phyloP scores from a whole-genome alignment of 2,888 invertebrate species.

The Vesta saturnalis region DNA sequence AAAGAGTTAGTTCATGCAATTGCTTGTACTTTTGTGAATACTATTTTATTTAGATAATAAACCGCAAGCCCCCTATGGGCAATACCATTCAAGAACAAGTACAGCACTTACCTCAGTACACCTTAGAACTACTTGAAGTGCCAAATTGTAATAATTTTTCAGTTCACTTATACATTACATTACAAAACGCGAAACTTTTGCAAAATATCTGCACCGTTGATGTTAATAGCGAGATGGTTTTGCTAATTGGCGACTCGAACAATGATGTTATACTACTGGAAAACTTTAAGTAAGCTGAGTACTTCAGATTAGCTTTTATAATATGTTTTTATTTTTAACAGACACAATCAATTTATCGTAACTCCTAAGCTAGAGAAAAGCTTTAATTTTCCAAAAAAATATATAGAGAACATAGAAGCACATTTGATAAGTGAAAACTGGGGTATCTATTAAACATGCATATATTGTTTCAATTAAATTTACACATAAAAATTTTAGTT shows the following conservation, averaged over 20 bases:
- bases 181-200: slow-evolving; percentile 63
- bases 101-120: slow-evolving; percentile 71
- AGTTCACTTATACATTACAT: slow-evolving; percentile 37
- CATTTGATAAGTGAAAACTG: slow-evolving; percentile 70
- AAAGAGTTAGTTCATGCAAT: slow-evolving; percentile 65
- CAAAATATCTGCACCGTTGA: slow-evolving; percentile 65
- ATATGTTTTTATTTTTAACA: slow-evolving; percentile 31
- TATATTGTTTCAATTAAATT: not conserved
- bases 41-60: slow-evolving; percentile 69
- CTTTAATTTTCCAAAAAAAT: slow-evolving; percentile 60
- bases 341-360: slow-evolving; percentile 59
- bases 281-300: slow-evolving; percentile 65
- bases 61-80: slow-evolving; percentile 78
- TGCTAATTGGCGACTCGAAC: slow-evolving; percentile 73
- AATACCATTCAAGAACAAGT: slow-evolving; percentile 72
- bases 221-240: slow-evolving; percentile 64
- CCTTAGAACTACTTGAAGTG: slow-evolving; percentile 54
- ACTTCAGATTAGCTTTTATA: not conserved
- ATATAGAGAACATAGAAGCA: slow-evolving; percentile 63
- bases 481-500: slow-evolving; percentile 59
- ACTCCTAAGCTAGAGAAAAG: slow-evolving; percentile 62
- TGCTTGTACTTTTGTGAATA: not conserved
- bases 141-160: slow-evolving; percentile 4
- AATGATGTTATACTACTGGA: slow-evolving; percentile 69
- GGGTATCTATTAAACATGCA: slow-evolving; percentile 59